Base-by-base conservation (phyloP, 2,888 invertebrate genomes). In the Tanaodytes sp. region DNA sequence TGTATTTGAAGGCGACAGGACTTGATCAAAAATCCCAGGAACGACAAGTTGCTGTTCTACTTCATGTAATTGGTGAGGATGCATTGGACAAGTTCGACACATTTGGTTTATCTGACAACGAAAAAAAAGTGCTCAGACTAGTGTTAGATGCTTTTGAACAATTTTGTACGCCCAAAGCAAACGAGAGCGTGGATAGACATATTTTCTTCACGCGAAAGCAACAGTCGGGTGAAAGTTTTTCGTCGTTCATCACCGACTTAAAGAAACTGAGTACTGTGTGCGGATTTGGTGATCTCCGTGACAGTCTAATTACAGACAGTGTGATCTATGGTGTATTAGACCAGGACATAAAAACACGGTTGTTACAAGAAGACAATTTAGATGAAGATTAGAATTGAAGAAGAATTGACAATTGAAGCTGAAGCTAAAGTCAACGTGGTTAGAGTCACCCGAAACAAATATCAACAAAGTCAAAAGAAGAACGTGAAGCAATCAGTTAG, bases 1-100 rank as follows among this genome's bases (percentile, higher is more conserved):
- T 76, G n/a, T 77, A 77, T 42, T 46, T 73, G 4, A 54, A 57
- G 54, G 77, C 78, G 0, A 73, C 74, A 31, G 75, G 76, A 55
- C 19, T 74, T 6, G 45, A 67, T 3, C 27, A 27, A 9, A 27
- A 27, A 23, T 33, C 52, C 11, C 43, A 59, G 11, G 66, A 69
- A 42, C 49, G 62, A n/a, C 67, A 73, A 65, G 67, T 75, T 18
- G 73, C 67, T 33, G 71, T 74, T 42, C 72, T 75, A 36, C 42
- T 76, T 6, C 73, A 75, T 39, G 58, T 74, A 1, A 64, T 73
- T 43, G 72, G 73, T 4, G 52, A 72, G 8, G 74, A 75, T n/a
- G 75, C 74, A 5, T 12, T 74, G 0, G 72, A 75, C 46, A 61
- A 70, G n/a, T 73, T 37, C 39, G 70, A 75, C 37, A 74, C 63